phyloP scores from a whole-genome alignment of 2,888 invertebrate species.

The Deilephila elpenor region DNA sequence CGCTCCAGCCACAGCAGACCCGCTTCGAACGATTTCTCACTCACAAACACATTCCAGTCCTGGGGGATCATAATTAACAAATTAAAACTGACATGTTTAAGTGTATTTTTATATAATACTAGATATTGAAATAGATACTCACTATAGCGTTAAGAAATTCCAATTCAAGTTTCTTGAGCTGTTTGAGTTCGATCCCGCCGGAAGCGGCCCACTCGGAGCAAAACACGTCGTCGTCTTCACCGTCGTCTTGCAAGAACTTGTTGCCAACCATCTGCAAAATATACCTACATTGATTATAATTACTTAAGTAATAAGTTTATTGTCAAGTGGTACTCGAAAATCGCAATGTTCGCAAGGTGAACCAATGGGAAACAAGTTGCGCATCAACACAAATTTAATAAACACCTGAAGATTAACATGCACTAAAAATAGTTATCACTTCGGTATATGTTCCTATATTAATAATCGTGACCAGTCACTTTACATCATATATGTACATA shows the following conservation, averaged over 20 bases:
- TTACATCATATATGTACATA: too few relatives aligned
- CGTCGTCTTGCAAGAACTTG: slow-evolving; percentile 97
- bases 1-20: slow-evolving; percentile 89
- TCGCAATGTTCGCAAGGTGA: too few relatives aligned
- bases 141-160: slow-evolving; percentile 96
- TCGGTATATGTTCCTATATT: too few relatives aligned
- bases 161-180: slow-evolving; percentile 93
- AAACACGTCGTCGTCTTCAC: slow-evolving; percentile 95
- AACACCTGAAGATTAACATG: too few relatives aligned
- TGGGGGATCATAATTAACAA: slow-evolving; percentile 52
- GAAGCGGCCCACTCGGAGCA: slow-evolving; percentile 97
- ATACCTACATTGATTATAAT: neutral
- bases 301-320: neutral
- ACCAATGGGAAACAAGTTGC: too few relatives aligned
- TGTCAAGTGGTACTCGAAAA: too few relatives aligned
- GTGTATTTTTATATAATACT: neutral
- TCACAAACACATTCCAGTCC: slow-evolving; percentile 95
- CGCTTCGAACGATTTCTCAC: slow-evolving; percentile 89
- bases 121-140: slow-evolving; percentile 64
- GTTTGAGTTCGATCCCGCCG: slow-evolving; percentile 89
- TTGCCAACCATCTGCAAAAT: slow-evolving; percentile 93
- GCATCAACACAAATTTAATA: too few relatives aligned
- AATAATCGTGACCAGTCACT: too few relatives aligned
- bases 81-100: neutral
- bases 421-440: too few relatives aligned